Conservation (phyloP, 2,888 invertebrate species). For the Tanytarsus gracilentus region DNA sequence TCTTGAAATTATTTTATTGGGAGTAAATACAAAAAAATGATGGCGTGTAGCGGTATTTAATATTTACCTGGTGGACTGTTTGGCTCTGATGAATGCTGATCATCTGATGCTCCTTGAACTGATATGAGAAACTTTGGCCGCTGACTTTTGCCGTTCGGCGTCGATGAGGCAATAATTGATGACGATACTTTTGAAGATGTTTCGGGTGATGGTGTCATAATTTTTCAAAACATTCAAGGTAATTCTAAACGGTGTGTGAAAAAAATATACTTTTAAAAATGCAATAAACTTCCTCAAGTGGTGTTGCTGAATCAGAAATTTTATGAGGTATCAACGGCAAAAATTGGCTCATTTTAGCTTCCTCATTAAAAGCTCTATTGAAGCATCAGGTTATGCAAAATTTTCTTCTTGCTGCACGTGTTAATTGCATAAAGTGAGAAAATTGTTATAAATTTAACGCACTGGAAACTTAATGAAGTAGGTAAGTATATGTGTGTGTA, state of each 20-base stretch:
- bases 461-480: conserved; percentile 12
- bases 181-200: neutral
- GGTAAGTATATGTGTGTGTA: conserved; percentile 1
- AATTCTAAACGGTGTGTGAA: neutral
- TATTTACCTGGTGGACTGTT: conserved; percentile 22
- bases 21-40: neutral
- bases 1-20: neutral
- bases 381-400: neutral
- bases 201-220: conserved; percentile 26
- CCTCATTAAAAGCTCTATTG: neutral
- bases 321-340: too few species aligned
- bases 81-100: conserved; percentile 11
- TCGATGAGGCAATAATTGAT: neutral
- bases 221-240: neutral
- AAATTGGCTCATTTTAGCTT: too few species aligned
- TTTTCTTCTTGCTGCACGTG: too few species aligned
- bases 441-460: conserved; percentile 1
- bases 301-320: too few species aligned
- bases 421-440: neutral
- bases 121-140: conserved; percentile 10
- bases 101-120: conserved; percentile 12
- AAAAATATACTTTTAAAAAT: neutral
- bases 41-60: neutral
- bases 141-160: neutral
- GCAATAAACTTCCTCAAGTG: neutral